phyloP scores from a whole-genome alignment of 2,113 vertebrate species.

The Electrona antarctica region DNA sequence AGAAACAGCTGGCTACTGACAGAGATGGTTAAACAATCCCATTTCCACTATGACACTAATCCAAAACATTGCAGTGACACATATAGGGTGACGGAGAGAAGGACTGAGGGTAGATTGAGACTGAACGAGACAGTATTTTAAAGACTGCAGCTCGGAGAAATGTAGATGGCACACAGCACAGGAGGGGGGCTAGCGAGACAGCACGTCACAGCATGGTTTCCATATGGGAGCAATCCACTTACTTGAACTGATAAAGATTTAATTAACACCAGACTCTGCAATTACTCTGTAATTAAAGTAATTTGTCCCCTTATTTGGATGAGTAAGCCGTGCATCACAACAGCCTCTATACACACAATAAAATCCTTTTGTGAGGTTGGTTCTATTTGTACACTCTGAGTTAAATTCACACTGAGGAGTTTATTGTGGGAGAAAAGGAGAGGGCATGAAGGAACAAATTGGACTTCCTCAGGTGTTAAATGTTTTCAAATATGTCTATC shows the following conservation, averaged over 20 bases:
- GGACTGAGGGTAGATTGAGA: constrained; percentile 34
- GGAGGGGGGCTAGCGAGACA: constrained; percentile 29
- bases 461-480: constrained; percentile 28
- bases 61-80: constrained; percentile 58
- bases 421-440: no score
- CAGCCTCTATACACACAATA: constrained; percentile 17
- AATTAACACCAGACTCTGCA: constrained; percentile 96
- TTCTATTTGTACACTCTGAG: no score
- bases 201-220: constrained; percentile 79
- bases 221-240: constrained; percentile 96
- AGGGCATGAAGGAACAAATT: not conserved
- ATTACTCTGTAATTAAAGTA: constrained; percentile 99
- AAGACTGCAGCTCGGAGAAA: constrained; percentile 32
- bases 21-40: constrained; percentile 57
- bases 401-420: no score
- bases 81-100: constrained; percentile 37
- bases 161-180: constrained; percentile 34
- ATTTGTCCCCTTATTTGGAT: constrained; percentile 94
- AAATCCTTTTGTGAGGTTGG: no score
- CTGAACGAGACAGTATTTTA: constrained; percentile 38
- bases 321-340: constrained; percentile 82
- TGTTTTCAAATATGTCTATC: constrained; percentile 41
- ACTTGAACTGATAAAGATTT: constrained; percentile 99
- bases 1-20: constrained; percentile 72
- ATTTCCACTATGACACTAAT: constrained; percentile 57